A percentile compares a stretch with the other conserved stretches of the same genome.
phyloP scores from a whole-genome alignment of 2,113 vertebrate species.

The Bagarius yarrelli region DNA sequence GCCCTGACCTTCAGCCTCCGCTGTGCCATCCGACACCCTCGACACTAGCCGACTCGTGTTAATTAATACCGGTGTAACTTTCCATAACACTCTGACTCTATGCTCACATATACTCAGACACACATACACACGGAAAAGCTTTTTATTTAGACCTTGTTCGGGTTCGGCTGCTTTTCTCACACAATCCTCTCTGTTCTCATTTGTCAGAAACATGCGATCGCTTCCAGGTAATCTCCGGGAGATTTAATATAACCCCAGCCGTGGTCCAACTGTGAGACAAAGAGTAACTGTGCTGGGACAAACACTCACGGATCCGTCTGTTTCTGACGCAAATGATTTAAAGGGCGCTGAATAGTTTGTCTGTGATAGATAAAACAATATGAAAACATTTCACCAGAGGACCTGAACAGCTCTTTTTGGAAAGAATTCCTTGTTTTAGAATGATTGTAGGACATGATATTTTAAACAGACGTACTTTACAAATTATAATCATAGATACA shows the following conservation, averaged over 20 bases:
- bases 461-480: no score
- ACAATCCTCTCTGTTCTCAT: constrained; percentile 22
- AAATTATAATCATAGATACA: no score
- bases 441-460: no score
- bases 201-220: constrained; percentile 16
- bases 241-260: constrained; percentile 3
- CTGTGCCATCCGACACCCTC: constrained; percentile 23
- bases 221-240: constrained; percentile 15
- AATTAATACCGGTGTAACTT: constrained; percentile 35
- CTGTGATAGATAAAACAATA: no score
- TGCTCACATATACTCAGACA: constrained; percentile 4
- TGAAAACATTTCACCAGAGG: no score
- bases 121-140: not conserved
- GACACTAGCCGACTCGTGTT: constrained; percentile 12
- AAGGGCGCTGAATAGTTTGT: not conserved
- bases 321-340: not conserved
- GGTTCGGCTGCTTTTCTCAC: constrained; percentile 11
- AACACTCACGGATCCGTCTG: no score
- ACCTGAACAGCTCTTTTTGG: no score
- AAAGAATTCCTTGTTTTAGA: no score
- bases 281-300: not conserved
- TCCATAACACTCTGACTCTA: not conserved
- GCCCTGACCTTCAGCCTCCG: constrained; percentile 29
- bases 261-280: not conserved
- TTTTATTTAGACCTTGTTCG: constrained; percentile 9